Conservation (phyloP, 2,113 vertebrate species). For the Acanthisitta chloris region DNA sequence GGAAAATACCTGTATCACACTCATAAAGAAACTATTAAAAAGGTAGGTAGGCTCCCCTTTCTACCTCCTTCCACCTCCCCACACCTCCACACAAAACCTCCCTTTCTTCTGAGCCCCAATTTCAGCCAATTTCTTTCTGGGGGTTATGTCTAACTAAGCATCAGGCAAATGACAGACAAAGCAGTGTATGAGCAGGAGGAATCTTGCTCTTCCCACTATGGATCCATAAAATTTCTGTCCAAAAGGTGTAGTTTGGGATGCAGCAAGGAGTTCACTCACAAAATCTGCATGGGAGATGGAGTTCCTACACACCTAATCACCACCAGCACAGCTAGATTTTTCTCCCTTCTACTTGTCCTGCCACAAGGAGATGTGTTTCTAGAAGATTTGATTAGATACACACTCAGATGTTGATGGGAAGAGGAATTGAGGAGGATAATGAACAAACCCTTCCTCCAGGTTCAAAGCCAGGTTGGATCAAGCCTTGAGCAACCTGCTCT, state of each 20-base stretch:
- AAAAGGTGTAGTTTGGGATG: background rate
- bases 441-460: background rate
- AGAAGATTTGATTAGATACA: background rate
- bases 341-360: background rate
- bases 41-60: constrained; percentile 15
- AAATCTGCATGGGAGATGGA: fast-evolving
- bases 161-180: background rate
- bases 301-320: background rate
- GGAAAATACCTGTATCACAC: constrained; percentile 61
- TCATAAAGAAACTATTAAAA: constrained; percentile 38
- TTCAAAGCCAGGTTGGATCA: too few relatives aligned
- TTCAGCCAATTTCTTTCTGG: constrained; percentile 13
- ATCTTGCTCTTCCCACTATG: background rate
- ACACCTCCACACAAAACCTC: constrained; percentile 19
- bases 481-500: too few relatives aligned
- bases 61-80: constrained; percentile 20
- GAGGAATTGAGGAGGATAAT: background rate
- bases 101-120: background rate
- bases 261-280: background rate
- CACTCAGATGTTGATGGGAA: background rate
- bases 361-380: background rate
- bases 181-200: background rate
- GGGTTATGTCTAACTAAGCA: background rate
- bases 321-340: background rate
- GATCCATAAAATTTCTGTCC: background rate